Evolutionary conservation across 2,888 invertebrate species (phyloP).

Genomic region (Euplagia quadripunctaria): DNA sequence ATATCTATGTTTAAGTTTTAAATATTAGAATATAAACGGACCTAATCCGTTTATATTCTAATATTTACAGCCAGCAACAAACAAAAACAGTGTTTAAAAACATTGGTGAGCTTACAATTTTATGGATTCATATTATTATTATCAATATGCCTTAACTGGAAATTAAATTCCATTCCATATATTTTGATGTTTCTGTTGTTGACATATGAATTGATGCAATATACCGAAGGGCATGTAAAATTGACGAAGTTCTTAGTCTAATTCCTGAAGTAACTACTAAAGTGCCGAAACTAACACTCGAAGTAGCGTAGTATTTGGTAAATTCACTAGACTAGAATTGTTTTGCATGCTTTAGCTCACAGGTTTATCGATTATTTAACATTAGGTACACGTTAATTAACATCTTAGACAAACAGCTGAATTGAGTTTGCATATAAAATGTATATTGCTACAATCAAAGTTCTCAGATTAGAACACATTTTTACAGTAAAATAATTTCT

Average conservation of each 20-base stretch:
- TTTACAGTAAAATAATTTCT: not conserved
- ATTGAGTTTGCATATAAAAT: not conserved
- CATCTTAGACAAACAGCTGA: not conserved
- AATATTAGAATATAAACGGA: not conserved
- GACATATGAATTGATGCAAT: not conserved
- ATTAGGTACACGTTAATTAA: not conserved
- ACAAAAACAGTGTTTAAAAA: too few relatives aligned
- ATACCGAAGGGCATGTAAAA: not conserved
- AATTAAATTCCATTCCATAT: not conserved
- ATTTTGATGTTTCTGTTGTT: not conserved
- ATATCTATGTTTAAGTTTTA: not conserved
- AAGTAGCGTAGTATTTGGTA: not conserved
- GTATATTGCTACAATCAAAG: not conserved
- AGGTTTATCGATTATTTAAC: not conserved
- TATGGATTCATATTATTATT: too few relatives aligned
- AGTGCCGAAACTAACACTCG: slow-evolving; percentile 3
- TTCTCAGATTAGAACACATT: not conserved
- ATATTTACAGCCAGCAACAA: too few relatives aligned
- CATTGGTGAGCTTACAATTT: too few relatives aligned
- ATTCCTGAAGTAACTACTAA: slow-evolving; percentile 3
- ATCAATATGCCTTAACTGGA: too few relatives aligned
- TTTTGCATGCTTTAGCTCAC: not conserved
- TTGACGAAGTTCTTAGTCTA: slow-evolving; percentile 3
- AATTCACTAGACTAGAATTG: not conserved
- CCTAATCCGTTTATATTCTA: too few relatives aligned